phyloP scores from a whole-genome alignment of 2,888 invertebrate species.

The Gisinianus flammeolus region DNA sequence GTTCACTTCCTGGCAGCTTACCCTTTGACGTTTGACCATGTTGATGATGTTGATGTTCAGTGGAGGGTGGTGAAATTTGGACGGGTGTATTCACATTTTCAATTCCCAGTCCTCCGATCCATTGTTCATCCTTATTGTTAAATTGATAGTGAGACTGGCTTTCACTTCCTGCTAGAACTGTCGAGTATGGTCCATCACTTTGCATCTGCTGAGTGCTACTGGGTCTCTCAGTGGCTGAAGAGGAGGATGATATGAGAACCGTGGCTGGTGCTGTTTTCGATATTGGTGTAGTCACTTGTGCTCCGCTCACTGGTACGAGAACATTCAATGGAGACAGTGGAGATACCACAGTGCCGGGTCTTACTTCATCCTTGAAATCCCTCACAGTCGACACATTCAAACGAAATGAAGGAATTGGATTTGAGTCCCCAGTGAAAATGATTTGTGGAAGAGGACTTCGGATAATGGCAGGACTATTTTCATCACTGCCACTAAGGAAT shows the following conservation, averaged over 20 bases:
- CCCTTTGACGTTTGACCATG: neutral
- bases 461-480: neutral
- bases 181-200: constrained; percentile 17
- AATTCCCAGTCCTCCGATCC: neutral
- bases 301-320: neutral
- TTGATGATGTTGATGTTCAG: neutral
- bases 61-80: neutral
- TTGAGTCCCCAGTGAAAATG: neutral
- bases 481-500: neutral
- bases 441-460: neutral
- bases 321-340: neutral
- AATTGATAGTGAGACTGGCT: constrained; percentile 29
- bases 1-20: neutral
- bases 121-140: neutral
- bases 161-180: constrained; percentile 24
- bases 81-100: neutral
- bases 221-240: constrained; percentile 36
- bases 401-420: neutral
- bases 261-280: constrained; percentile 47
- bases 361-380: neutral
- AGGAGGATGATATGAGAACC: constrained; percentile 24
- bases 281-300: constrained; percentile 17
- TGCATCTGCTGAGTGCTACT: constrained; percentile 53
- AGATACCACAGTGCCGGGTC: neutral
- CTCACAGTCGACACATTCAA: neutral